These are phyloP conservation scores for Procambarus virginalis DNA, from an alignment of 1,140 invertebrate genomes.

Conservation along the genomic window DNA sequence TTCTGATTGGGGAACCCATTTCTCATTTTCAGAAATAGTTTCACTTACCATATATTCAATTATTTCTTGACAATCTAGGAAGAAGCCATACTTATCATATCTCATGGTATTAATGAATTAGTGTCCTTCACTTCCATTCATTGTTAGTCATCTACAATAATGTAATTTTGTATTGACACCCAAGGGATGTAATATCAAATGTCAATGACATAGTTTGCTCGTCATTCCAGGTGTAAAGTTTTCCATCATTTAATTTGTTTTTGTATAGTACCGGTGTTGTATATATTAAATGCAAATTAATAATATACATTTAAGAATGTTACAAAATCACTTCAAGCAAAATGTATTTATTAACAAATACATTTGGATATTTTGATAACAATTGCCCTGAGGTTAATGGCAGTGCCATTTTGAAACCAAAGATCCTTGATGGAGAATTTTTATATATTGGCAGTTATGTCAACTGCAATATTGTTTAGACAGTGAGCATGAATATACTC, in stretches of 20 bases:
- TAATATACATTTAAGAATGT: neutral
- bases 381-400: neutral
- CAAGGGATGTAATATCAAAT: neutral
- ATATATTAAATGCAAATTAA: neutral
- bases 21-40: neutral
- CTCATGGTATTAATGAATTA: constrained; percentile 29
- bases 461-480: neutral
- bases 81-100: constrained; percentile 13
- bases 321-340: neutral
- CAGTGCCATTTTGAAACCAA: constrained; percentile 3
- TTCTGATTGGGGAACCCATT: neutral
- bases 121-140: constrained; percentile 26
- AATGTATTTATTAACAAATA: neutral
- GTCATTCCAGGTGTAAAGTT: constrained; percentile 25
- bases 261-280: too few species aligned
- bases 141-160: constrained; percentile 8
- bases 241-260: neutral
- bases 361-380: neutral
- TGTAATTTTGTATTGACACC: neutral
- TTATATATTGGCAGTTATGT: neutral
- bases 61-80: constrained; percentile 1
- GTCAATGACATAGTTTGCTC: neutral
- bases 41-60: neutral
- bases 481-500: neutral
- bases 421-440: neutral